Conservation (phyloP, 64 coral and sea anemone species). For the Cladopsammia gracilis region DNA sequence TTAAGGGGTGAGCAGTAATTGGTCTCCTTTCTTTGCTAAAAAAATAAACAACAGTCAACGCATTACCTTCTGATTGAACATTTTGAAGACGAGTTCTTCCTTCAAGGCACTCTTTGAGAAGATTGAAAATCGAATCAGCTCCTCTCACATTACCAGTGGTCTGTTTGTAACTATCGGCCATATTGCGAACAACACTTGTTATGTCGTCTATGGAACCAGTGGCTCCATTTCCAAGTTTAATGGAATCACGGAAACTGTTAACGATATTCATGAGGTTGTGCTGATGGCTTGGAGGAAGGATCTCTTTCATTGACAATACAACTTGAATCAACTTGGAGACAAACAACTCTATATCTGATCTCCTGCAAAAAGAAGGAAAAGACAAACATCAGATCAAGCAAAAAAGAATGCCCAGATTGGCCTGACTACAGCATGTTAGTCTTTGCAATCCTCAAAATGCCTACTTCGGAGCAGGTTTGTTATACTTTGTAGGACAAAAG, state of each 20-base stretch:
- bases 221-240: neutral
- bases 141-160: neutral
- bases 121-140: constrained; percentile 18
- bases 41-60: too few relatives aligned
- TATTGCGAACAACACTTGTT: neutral
- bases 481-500: neutral
- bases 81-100: neutral
- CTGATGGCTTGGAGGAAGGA: neutral
- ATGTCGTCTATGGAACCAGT: neutral
- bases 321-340: constrained; percentile 44
- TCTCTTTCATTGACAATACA: constrained; percentile 39
- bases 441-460: neutral
- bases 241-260: neutral
- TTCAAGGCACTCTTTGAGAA: constrained; percentile 17
- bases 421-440: too few relatives aligned
- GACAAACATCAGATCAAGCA: neutral
- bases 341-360: constrained; percentile 6
- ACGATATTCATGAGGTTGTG: neutral
- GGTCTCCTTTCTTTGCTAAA: too few relatives aligned
- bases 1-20: too few relatives aligned
- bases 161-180: neutral
- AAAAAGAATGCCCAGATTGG: neutral
- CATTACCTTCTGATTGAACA: neutral
- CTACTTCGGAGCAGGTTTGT: neutral
- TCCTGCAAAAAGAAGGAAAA: constrained; percentile 9